Percentiles rank a stretch among this genome's conserved stretches.
Evolutionary conservation across 2,888 invertebrate species (phyloP).

Genomic region (Caenorhabditis sp.): DNA sequence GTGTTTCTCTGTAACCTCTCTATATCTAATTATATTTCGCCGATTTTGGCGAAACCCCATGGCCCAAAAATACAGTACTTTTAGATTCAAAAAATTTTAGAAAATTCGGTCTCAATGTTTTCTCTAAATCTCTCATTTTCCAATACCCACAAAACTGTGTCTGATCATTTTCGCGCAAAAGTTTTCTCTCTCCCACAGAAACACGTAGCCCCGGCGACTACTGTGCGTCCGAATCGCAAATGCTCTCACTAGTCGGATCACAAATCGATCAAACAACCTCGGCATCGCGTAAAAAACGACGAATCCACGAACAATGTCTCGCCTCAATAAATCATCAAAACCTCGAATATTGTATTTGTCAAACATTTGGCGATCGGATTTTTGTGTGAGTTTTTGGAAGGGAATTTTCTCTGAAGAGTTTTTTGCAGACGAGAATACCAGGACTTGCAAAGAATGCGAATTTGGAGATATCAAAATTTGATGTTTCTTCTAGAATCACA

Average conservation of each 20-base stretch:
- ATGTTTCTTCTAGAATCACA: slow-evolving; percentile 12
- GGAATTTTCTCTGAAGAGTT: background rate
- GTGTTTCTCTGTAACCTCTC: too few relatives aligned
- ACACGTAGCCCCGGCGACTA: slow-evolving; percentile 34
- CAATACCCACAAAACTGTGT: too few relatives aligned
- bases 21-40: too few relatives aligned
- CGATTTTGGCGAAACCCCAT: too few relatives aligned
- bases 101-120: too few relatives aligned
- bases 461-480: slow-evolving; percentile 56
- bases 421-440: slow-evolving; percentile 28
- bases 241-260: slow-evolving; percentile 46
- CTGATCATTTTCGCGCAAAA: too few relatives aligned
- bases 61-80: too few relatives aligned
- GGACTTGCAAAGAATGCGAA: slow-evolving; percentile 35
- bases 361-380: slow-evolving; percentile 25
- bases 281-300: slow-evolving; percentile 7
- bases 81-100: too few relatives aligned
- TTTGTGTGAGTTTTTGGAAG: slow-evolving; percentile 13
- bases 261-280: slow-evolving; percentile 37
- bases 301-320: slow-evolving; percentile 49
- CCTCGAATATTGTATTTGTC: slow-evolving; percentile 51
- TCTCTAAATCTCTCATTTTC: background rate
- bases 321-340: slow-evolving; percentile 33
- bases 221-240: slow-evolving; percentile 39
- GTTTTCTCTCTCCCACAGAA: too few relatives aligned